phyloP scores from a whole-genome alignment of 2,797 vertebrate genomes.

The Salmo trutta region DNA sequence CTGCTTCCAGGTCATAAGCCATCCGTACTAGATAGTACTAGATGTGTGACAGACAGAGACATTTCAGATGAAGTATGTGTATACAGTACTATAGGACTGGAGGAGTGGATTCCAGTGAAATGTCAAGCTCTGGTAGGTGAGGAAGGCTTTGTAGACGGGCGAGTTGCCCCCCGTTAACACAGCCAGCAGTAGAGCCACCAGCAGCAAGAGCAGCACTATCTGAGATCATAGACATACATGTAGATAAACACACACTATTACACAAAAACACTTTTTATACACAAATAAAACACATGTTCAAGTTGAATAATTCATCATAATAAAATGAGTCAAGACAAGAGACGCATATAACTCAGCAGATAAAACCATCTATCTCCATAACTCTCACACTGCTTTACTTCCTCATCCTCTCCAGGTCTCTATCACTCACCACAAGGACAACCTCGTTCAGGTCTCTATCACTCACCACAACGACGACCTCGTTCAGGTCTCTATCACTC shows the following conservation, averaged over 20 bases:
- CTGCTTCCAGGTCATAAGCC: background rate
- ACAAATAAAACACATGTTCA: background rate
- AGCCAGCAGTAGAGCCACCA: slow-evolving; percentile 66
- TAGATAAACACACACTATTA: background rate
- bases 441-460: no score
- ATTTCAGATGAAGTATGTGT: no score
- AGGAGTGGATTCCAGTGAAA: no score
- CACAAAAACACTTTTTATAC: slow-evolving; percentile 17
- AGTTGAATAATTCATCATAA: no score
- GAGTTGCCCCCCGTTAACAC: slow-evolving; percentile 54
- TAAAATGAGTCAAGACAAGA: no score
- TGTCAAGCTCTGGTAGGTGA: slow-evolving; percentile 23
- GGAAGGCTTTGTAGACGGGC: slow-evolving; percentile 77
- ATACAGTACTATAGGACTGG: no score
- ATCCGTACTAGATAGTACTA: background rate
- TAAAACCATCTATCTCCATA: no score
- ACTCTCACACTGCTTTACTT: background rate
- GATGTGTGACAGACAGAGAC: background rate
- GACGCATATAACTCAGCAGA: no score
- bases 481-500: no score
- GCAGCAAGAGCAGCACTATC: slow-evolving; percentile 80
- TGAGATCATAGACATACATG: slow-evolving; percentile 49
- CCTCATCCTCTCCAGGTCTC: background rate
- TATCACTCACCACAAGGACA: no score
- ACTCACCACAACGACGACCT: no score